Evolutionary conservation across 2,113 vertebrate genomes (phyloP), one percentile per base, ranked within the genome.

Genomic region (Salvator merianae): DNA sequence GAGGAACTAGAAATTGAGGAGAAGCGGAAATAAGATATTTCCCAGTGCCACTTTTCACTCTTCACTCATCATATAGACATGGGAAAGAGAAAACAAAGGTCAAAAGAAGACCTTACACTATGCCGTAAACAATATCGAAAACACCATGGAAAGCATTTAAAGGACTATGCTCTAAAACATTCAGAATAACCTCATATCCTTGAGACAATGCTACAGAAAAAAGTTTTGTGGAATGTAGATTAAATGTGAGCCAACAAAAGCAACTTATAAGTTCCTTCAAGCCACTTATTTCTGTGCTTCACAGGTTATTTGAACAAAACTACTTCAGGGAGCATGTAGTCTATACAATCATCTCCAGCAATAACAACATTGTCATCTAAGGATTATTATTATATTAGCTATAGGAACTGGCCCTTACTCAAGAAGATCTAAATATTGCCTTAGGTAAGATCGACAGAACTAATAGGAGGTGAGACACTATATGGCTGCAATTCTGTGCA

Each of bases 371-470:
- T 82, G 84, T 83, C 71, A 90, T 83, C 84, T 91, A 91, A 84
- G 85, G 88, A 86, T 89, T 93, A 83, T 8, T 91, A 78, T 81
- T 89, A 92, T 30, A n/a, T n/a, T n/a, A 91, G 86, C 88, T 86
- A 86, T 18, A 91, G 91, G 88, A 91, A 92, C 92, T 90, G 91
- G 91, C 91, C 93, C 93, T 79, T 77, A 76, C 14, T 34, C 77
- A 82, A 36, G 82, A 32, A n/a, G 43, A 84, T 81, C 84, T 90
- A 79, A 73, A 89, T 87, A 77, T 40, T 89, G 85, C 81, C 87
- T 88, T 59, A 9, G 65, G 36, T 77, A 59, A 86, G 22, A 9
- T 14, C 36, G 62, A 65, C 73, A 76, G 26, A 47, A 47, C 43
- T 47, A 47, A 47, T 9, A 47, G 43, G 43, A 47, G 43, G 43